These are phyloP conservation scores for Pseudolycoriella hygida DNA, from an alignment of 2,888 invertebrate species.

Conservation along the genomic window DNA sequence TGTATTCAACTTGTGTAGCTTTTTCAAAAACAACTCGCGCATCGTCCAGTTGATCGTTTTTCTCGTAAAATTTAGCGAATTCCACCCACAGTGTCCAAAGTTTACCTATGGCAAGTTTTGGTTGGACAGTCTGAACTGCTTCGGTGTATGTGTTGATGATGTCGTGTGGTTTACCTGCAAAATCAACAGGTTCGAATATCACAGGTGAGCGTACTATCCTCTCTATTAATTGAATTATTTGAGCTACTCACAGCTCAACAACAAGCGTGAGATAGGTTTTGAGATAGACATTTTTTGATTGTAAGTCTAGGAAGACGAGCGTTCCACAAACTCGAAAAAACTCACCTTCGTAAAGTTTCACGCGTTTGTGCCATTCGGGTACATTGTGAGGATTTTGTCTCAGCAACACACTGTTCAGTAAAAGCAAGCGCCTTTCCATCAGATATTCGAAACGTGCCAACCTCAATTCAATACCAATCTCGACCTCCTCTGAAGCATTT, in stretches of 20 bases:
- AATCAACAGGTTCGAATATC: too few species aligned
- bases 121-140: constrained; percentile 95
- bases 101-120: constrained; percentile 89
- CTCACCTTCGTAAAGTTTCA: constrained; percentile 69
- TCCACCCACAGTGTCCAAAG: constrained; percentile 90
- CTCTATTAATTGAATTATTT: too few species aligned
- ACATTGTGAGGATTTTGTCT: constrained; percentile 99
- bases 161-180: constrained; percentile 68
- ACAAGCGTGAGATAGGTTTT: too few species aligned
- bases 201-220: too few species aligned
- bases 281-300: too few species aligned
- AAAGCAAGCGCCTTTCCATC: constrained; percentile 82
- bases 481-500: constrained; percentile 63
- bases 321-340: too few species aligned
- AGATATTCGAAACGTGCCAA: constrained; percentile 86
- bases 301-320: too few species aligned
- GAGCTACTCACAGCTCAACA: too few species aligned
- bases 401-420: constrained; percentile 92
- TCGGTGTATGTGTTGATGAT: constrained; percentile 95
- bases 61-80: constrained; percentile 97
- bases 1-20: constrained; percentile 74
- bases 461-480: constrained; percentile 66
- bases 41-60: constrained; percentile 83
- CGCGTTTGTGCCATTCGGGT: constrained; percentile 96
- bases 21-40: constrained; percentile 90